Percentiles rank a stretch among this genome's conserved stretches.
Conservation (phyloP, 2,797 vertebrate genomes). For the Otus scops region DNA sequence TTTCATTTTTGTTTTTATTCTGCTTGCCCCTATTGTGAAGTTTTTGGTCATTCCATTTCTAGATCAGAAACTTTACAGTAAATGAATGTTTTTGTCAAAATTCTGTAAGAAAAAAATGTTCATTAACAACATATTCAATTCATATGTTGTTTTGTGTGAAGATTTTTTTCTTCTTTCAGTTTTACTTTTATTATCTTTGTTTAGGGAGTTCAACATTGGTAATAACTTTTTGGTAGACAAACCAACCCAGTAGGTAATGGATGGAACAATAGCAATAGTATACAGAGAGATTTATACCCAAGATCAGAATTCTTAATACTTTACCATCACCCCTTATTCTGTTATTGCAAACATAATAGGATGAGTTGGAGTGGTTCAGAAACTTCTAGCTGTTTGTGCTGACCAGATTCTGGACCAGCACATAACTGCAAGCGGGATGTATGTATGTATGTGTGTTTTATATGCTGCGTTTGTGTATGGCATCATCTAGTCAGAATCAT, state of each 20-base stretch:
- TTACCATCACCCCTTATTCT: background rate
- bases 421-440: background rate
- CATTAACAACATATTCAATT: conserved; percentile 57
- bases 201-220: background rate
- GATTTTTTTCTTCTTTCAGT: conserved; percentile 44
- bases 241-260: background rate
- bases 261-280: background rate
- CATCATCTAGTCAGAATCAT: background rate
- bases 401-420: background rate
- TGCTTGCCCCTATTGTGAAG: background rate
- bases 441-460: background rate
- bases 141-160: conserved; percentile 60
- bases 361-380: background rate
- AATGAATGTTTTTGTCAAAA: conserved; percentile 51
- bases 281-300: background rate
- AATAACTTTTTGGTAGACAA: background rate
- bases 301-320: background rate
- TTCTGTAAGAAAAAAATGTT: conserved; percentile 54
- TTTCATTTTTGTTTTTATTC: background rate
- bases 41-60: conserved; percentile 12
- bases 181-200: conserved; percentile 13
- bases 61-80: conserved; percentile 43
- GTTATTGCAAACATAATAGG: background rate
- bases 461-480: background rate
- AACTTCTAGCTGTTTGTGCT: background rate